Conservation (phyloP, 2,888 invertebrate genomes). For the Hypomecis punctinalis region DNA sequence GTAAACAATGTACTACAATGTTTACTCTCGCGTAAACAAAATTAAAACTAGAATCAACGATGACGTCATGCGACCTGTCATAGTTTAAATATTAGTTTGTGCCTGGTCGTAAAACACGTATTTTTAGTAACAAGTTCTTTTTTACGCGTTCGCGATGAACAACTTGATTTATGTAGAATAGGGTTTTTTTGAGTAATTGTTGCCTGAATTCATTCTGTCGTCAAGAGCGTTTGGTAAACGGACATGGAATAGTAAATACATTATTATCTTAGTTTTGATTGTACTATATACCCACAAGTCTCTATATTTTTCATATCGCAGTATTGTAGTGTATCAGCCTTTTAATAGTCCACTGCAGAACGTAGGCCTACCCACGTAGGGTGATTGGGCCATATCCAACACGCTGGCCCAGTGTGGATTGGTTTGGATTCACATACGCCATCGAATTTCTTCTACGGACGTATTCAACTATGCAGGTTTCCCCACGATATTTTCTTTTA, state of each 20-base stretch:
- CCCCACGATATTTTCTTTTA: no score
- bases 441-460: no score
- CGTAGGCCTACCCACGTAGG: no score
- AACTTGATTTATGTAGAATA: conserved; percentile 17
- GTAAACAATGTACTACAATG: conserved; percentile 25
- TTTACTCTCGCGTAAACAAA: conserved; percentile 35
- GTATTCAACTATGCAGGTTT: no score
- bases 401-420: no score
- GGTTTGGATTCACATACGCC: no score
- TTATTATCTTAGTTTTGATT: no score
- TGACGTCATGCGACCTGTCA: conserved; percentile 36
- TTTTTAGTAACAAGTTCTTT: conserved; percentile 25
- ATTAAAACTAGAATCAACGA: conserved; percentile 32
- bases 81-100: conserved; percentile 8
- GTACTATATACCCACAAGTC: no score
- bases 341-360: no score
- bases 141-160: conserved; percentile 15
- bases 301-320: no score
- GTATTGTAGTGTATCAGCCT: no score
- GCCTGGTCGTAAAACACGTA: conserved; percentile 34
- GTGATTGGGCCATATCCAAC: no score
- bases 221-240: background rate
- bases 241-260: background rate
- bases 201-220: background rate
- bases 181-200: background rate